Evolutionary conservation across 2,888 invertebrate species (phyloP), one percentile per base, ranked within the genome.

Genomic region (Phania funesta): DNA sequence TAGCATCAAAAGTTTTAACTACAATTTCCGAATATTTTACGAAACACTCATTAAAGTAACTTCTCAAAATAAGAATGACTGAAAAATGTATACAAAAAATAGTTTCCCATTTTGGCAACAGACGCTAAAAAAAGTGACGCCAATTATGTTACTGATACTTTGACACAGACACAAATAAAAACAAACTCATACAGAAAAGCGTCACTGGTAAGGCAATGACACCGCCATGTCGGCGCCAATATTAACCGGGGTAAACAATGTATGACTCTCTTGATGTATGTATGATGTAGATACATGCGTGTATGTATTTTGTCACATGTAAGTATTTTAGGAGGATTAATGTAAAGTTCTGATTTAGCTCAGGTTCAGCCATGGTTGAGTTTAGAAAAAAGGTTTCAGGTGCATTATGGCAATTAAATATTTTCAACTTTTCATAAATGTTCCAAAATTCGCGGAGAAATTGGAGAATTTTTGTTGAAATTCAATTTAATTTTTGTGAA

Each of bases 121-220:
- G 80, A 76, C 80, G 76, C 76, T 65, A 64, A 76, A 76, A n/a
- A 73, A 76, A 52, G 52, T 81, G 80, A 81, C 80, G 80, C 80
- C 80, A 76, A 62, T 62, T 54, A 48, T 70, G 38, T 64, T 62
- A 11, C 38, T 9, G 52, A n/a, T n/a, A n/a, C 60, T 62, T 75
- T 64, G 46, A 56, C 56, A 41, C 76, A 81, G 76, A 81, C 81
- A 75, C 70, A 80, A 70, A 81, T 35, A 80, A 80, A 74, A 60
- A 80, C 41, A 74, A 70, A 46, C 58, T 70, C 29, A 58, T 50
- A 32, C 20, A 22, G 16, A 38, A 35, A 38, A 29, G 67, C 38
- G 44, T 50, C 64, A 56, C 41, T 62, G 67, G 67, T 58, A 44
- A 77, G 71, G 65, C 81, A 81, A 76, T 81, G 81, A 76, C 81